These are phyloP conservation scores for Tholera decimalis DNA, from an alignment of 2,888 invertebrate genomes.

Conservation along the genomic window DNA sequence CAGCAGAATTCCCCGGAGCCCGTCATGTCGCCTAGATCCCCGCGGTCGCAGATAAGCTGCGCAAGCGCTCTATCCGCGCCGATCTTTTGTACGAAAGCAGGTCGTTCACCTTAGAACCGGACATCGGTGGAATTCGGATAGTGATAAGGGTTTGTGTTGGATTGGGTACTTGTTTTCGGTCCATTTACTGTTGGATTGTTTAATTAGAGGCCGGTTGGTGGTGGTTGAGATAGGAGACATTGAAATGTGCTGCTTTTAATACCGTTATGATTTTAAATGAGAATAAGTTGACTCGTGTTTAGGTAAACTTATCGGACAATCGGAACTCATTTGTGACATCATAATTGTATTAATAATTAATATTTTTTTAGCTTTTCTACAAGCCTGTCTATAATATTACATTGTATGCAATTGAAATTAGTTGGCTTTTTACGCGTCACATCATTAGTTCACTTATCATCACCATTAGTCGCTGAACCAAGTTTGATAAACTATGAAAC, in stretches of 20 bases:
- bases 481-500: too few species aligned
- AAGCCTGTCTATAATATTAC: too few species aligned
- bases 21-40: slow-evolving; percentile 65
- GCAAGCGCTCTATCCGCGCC: slow-evolving; percentile 60
- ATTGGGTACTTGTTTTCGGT: slow-evolving; percentile 35
- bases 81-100: slow-evolving; percentile 68
- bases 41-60: slow-evolving; percentile 59
- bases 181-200: slow-evolving; percentile 27
- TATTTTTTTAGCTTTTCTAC: too few species aligned
- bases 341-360: too few species aligned
- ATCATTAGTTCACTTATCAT: too few species aligned
- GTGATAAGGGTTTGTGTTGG: slow-evolving; percentile 51
- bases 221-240: not conserved
- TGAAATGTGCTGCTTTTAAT: not conserved
- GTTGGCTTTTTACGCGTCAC: too few species aligned
- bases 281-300: not conserved
- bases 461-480: too few species aligned
- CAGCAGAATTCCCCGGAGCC: slow-evolving; percentile 61
- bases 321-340: not conserved
- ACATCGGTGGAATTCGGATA: slow-evolving; percentile 63
- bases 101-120: slow-evolving; percentile 66
- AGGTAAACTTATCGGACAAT: too few species aligned
- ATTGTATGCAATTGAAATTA: too few species aligned
- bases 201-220: slow-evolving; percentile 25
- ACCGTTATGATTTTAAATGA: not conserved